These are phyloP conservation scores for Pachycephala philippinensis DNA, from an alignment of 2,113 vertebrate genomes.

Conservation along the genomic window DNA sequence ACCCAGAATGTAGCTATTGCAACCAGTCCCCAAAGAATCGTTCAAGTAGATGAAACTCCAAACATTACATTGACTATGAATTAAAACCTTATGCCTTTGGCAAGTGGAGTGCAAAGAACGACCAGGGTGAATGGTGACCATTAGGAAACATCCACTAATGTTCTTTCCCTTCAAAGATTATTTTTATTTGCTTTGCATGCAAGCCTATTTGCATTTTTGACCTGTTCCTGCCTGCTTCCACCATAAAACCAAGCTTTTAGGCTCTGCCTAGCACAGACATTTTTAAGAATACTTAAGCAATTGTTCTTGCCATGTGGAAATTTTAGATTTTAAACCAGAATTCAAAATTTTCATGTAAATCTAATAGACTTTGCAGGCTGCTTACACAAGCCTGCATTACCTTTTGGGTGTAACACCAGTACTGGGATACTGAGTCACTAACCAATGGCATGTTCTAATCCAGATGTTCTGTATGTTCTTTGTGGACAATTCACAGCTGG, in stretches of 20 bases:
- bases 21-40: background rate
- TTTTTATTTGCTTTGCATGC: constrained; percentile 27
- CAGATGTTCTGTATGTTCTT: background rate
- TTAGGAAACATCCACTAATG: constrained; percentile 31
- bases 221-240: background rate
- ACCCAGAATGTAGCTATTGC: constrained; percentile 36
- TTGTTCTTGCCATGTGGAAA: background rate
- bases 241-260: background rate
- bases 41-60: constrained; percentile 30
- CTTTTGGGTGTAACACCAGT: background rate
- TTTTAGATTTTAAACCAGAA: background rate
- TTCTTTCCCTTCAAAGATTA: constrained; percentile 4
- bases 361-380: background rate
- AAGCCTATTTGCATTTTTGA: background rate
- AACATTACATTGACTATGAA: constrained; percentile 29
- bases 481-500: background rate
- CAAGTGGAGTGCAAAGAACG: background rate
- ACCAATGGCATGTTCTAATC: background rate
- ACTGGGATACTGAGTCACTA: background rate
- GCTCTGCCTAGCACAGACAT: background rate
- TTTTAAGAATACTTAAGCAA: background rate
- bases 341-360: background rate
- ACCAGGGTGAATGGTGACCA: constrained; percentile 12
- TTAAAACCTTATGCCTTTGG: constrained; percentile 45
- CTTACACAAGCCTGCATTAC: background rate